Evolutionary conservation across 23 tunicate genomes (phyloP).

Genomic region (Corella eumyota): DNA sequence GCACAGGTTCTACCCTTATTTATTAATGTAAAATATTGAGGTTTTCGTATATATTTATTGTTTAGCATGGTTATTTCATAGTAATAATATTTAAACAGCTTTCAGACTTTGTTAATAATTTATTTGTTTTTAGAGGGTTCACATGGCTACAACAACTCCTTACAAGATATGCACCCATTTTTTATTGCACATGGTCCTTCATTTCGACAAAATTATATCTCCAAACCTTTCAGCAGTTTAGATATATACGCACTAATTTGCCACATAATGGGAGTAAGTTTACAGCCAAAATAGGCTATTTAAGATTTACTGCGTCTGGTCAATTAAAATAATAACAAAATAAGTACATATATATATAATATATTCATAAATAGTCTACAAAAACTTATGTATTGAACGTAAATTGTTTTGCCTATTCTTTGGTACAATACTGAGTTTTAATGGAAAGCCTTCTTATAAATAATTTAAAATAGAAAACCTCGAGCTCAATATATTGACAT

Average conservation of each 20-base stretch:
- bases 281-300: not conserved
- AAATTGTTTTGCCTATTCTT: no score
- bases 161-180: slow-evolving; percentile 94
- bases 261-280: slow-evolving; percentile 56
- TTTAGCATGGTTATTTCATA: no score
- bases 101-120: no score
- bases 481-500: no score
- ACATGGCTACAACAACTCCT: slow-evolving; percentile 81
- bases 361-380: no score
- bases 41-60: not conserved
- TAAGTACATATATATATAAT: not conserved
- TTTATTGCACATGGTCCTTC: slow-evolving; percentile 85
- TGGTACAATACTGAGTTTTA: no score
- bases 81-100: no score
- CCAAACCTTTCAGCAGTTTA: slow-evolving; percentile 75
- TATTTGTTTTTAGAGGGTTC: slow-evolving; percentile 36
- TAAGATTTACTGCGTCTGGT: not conserved
- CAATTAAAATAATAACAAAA: not conserved
- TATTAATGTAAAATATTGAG: not conserved
- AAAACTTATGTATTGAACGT: no score
- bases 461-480: no score
- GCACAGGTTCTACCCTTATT: no score
- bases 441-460: no score
- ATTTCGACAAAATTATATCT: slow-evolving; percentile 46
- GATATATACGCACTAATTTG: slow-evolving; percentile 71